These are phyloP conservation scores for Sialis fuliginosa DNA, from an alignment of 2,888 invertebrate genomes.

Conservation along the genomic window DNA sequence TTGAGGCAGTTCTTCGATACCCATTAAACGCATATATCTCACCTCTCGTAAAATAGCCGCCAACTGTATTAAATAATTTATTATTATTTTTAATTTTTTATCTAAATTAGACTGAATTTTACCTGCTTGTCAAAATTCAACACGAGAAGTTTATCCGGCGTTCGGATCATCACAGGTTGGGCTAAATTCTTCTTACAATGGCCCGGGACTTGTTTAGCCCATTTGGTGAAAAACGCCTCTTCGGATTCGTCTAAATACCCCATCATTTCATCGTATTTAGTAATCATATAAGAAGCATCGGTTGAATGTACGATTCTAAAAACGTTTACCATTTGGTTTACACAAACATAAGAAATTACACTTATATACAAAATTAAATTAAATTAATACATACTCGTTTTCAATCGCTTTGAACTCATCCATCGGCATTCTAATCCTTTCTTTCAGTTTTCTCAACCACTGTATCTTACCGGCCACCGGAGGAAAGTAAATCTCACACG, in stretches of 20 bases:
- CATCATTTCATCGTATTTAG: conserved; percentile 49
- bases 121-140: conserved; percentile 41
- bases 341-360: neutral
- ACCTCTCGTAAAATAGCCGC: conserved; percentile 63
- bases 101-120: neutral
- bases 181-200: conserved; percentile 43
- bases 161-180: conserved; percentile 39
- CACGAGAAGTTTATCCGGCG: conserved; percentile 29
- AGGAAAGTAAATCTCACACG: conserved; percentile 51
- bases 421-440: conserved; percentile 37
- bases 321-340: neutral
- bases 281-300: conserved; percentile 30
- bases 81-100: neutral
- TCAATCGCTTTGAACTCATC: conserved; percentile 44
- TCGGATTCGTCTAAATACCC: conserved; percentile 43
- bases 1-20: conserved; percentile 40
- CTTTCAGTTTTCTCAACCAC: conserved; percentile 49
- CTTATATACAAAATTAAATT: neutral
- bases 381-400: conserved; percentile 32
- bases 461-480: conserved; percentile 56
- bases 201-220: conserved; percentile 46
- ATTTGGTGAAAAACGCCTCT: conserved; percentile 42
- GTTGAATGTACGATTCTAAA: conserved; percentile 38
- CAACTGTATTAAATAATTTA: conserved; percentile 29
- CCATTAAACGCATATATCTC: conserved; percentile 53